Evolutionary conservation across 2,797 vertebrate genomes (phyloP), one percentile per base, ranked within the genome.

Genomic region (Pseudotriccus pelzelni): DNA sequence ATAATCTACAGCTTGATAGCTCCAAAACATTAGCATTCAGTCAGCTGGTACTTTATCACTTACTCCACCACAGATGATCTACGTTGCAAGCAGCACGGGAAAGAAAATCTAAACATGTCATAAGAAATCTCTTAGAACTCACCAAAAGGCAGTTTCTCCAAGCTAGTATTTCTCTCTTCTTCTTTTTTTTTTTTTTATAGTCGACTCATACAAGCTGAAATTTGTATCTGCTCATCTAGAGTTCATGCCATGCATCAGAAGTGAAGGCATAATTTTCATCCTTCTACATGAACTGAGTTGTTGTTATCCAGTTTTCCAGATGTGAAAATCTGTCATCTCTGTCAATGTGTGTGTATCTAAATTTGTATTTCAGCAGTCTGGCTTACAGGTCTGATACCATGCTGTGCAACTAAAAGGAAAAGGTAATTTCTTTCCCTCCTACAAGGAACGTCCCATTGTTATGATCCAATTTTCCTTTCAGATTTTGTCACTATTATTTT

Each of bases 301-400:
- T 97, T 97, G 94, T 97, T 97, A 97, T 96, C 96, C 93, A 72
- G 94, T 97, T 97, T 97, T 97, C 97, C 97, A 97, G 96, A 97
- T 94, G 96, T 96, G 95, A 97, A 96, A 95, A 96, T 97, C 96
- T 97, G 97, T 97, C 97, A 97, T 91, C 92, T 94, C 91, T 97
- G 95, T 97, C 97, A 96, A 89, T 47, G 79, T 82, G 68, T 44
- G 58, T 28, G 4, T 58, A 86, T 93, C 97, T 97, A 93, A 90
- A 95, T 97, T 94, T 88, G 77, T 97, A 77, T 94, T 91, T 94
- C 92, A 91, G 70, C 85, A 95, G 74, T 53, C 91, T 94, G 93
- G 75, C 81, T 97, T 93, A 63, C 49, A 67, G 89, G 53, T 94
- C 95, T 96, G 94, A 95, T 87, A n/a, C 64, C 96, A 94, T 0